Percentiles rank a stretch among this genome's conserved stretches.
Conservation (phyloP, 1,140 invertebrate genomes). For the Drosophila baimaii region DNA sequence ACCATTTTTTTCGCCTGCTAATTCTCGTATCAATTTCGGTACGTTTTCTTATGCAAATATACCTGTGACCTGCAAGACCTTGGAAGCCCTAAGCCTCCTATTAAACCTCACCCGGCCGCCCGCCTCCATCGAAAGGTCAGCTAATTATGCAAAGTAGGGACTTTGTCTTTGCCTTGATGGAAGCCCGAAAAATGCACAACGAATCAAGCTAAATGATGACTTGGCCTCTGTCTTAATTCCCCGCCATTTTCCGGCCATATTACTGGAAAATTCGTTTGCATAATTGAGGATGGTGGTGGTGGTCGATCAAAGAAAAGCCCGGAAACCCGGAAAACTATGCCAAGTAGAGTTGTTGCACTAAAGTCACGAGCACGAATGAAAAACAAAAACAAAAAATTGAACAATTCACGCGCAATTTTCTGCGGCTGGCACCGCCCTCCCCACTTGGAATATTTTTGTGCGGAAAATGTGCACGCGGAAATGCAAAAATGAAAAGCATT, state of each 20-base stretch:
- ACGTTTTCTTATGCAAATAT: constrained; percentile 30
- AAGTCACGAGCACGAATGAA: constrained; percentile 4
- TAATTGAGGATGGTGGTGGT: constrained; percentile 29
- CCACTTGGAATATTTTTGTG: constrained; percentile 18
- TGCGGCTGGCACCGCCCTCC: constrained; percentile 8
- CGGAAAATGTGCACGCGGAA: constrained; percentile 42
- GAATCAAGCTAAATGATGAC: constrained; percentile 35
- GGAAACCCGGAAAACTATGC: constrained; percentile 51
- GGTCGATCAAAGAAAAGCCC: constrained; percentile 36
- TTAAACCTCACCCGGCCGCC: neutral
- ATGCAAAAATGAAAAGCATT: constrained; percentile 52
- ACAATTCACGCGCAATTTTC: constrained; percentile 47
- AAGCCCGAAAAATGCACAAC: constrained; percentile 48
- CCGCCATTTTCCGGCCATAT: constrained; percentile 25
- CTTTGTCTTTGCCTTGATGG: constrained; percentile 26
- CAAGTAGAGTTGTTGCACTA: constrained; percentile 24
- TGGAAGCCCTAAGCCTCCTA: constrained; percentile 10
- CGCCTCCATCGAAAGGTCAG: constrained; percentile 12
- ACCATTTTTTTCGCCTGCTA: constrained; percentile 20
- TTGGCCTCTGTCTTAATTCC: constrained; percentile 13
- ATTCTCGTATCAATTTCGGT: constrained; percentile 40
- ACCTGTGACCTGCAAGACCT: constrained; percentile 14
- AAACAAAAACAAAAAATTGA: constrained; percentile 16
- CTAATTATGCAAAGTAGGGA: constrained; percentile 68
- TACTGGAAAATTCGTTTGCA: constrained; percentile 38